Percentiles rank a stretch among this genome's conserved stretches.
Conservation (phyloP, 1,140 invertebrate genomes). For the Ptiloglossa arizonensis region DNA sequence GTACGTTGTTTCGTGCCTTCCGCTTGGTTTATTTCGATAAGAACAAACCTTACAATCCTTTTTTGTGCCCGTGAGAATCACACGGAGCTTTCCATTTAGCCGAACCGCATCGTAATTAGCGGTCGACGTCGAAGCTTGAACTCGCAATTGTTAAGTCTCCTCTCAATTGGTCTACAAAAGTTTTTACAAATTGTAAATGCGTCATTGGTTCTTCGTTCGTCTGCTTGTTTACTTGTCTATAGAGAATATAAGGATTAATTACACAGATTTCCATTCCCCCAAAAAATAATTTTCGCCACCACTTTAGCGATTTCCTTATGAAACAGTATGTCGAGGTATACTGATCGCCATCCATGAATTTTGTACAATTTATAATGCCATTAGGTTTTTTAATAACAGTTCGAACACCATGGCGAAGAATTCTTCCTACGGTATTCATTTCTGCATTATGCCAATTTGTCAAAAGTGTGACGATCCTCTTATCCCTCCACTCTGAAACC, state of each 20-base stretch:
- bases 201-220: slow-evolving; percentile 26
- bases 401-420: not conserved
- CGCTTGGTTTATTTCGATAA: slow-evolving; percentile 9
- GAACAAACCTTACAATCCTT: slow-evolving; percentile 32
- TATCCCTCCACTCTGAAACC: slow-evolving; percentile 10
- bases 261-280: slow-evolving; percentile 11
- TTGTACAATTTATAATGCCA: not conserved
- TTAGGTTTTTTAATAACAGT: not conserved
- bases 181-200: slow-evolving; percentile 28
- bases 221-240: slow-evolving; percentile 26
- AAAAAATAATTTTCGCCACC: slow-evolving; percentile 17
- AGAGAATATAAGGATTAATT: slow-evolving; percentile 39
- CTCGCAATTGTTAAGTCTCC: not conserved
- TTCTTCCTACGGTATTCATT: slow-evolving; percentile 12
- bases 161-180: slow-evolving; percentile 29
- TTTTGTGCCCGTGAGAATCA: slow-evolving; percentile 2
- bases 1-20: slow-evolving; percentile 13
- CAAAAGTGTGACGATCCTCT: slow-evolving; percentile 19
- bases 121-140: not conserved
- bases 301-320: slow-evolving; percentile 19
- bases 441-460: slow-evolving; percentile 26
- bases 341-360: not conserved
- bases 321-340: slow-evolving; percentile 16
- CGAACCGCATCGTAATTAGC: not conserved
- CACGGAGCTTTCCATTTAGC: slow-evolving; percentile 19